Percentiles rank a stretch among this genome's conserved stretches.
These are phyloP conservation scores for Oxygymnocypris stewartii DNA, from an alignment of 2,113 vertebrate species.

Conservation along the genomic window DNA sequence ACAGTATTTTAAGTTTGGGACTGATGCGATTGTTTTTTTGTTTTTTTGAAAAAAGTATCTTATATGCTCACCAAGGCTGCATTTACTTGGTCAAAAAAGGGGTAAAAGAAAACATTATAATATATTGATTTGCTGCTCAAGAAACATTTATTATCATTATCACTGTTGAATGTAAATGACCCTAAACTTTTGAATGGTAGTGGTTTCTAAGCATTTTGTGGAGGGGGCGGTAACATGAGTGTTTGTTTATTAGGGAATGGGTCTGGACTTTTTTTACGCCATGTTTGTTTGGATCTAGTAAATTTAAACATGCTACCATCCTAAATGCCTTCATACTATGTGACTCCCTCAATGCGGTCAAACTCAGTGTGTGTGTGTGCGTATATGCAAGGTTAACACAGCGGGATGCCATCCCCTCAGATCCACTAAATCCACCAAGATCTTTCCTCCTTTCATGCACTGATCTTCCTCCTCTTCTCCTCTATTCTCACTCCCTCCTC, in stretches of 20 bases:
- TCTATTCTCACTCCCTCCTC: conserved; percentile 5
- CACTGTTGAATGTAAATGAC: not conserved
- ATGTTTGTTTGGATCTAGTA: not conserved
- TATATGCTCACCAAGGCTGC: not conserved
- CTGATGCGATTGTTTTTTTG: too few relatives aligned
- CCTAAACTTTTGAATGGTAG: not conserved
- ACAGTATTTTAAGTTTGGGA: too few relatives aligned
- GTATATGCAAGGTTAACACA: conserved; percentile 40
- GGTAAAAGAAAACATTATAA: not conserved
- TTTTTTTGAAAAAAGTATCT: too few relatives aligned
- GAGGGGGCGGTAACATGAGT: not conserved
- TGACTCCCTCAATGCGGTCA: conserved; percentile 2
- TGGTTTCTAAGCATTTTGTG: not conserved
- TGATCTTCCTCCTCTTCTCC: conserved; percentile 43
- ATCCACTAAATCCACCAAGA: conserved; percentile 53
- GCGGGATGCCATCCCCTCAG: conserved; percentile 44
- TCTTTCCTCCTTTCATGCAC: conserved; percentile 51
- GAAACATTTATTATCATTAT: not conserved
- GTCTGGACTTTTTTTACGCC: not conserved
- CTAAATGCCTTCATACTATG: not conserved
- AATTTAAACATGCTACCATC: not conserved
- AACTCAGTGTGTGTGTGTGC: not conserved
- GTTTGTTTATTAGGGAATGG: not conserved
- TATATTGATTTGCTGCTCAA: not conserved
- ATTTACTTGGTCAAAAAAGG: not conserved